phyloP scores from a whole-genome alignment of 1,140 invertebrate genomes.

The Drosophila pseudoananassae region DNA sequence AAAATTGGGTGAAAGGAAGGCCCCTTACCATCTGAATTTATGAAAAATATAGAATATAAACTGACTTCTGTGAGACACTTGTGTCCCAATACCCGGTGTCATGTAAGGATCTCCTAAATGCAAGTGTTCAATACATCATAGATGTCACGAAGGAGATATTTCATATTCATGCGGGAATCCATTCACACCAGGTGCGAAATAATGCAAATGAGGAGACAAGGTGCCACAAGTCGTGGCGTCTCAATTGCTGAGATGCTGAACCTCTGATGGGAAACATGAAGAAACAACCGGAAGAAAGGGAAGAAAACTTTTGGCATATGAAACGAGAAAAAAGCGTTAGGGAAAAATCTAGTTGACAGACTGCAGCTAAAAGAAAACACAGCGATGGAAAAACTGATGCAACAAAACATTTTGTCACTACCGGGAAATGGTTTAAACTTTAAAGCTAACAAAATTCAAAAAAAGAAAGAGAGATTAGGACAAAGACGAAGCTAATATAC shows the following conservation, averaged over 20 bases:
- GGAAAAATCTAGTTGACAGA: conserved; percentile 63
- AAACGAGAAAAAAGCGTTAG: conserved; percentile 45
- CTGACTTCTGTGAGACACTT: not conserved
- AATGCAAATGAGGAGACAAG: conserved; percentile 54
- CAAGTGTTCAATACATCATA: conserved; percentile 37
- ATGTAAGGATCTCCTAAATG: conserved; percentile 56
- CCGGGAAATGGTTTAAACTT: conserved; percentile 66
- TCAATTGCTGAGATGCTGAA: conserved; percentile 27
- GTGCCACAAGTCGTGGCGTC: conserved; percentile 59
- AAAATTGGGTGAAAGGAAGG: conserved; percentile 77
- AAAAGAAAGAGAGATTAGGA: conserved; percentile 27
- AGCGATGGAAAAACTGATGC: conserved; percentile 60
- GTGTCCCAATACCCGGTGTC: conserved; percentile 27
- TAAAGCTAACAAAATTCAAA: conserved; percentile 30
- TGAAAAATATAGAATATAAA: no score
- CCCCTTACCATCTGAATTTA: conserved; percentile 2
- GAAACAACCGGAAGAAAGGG: conserved; percentile 5
- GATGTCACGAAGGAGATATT: conserved; percentile 9
- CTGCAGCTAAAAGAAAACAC: conserved; percentile 42
- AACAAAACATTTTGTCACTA: conserved; percentile 76
- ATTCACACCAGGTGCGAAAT: conserved; percentile 45
- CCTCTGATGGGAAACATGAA: not conserved
- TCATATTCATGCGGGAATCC: conserved; percentile 10
- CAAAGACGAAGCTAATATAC: no score
- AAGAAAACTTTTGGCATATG: conserved; percentile 59